phyloP scores from a whole-genome alignment of 2,888 invertebrate species.

The Bugulina stolonifera region DNA sequence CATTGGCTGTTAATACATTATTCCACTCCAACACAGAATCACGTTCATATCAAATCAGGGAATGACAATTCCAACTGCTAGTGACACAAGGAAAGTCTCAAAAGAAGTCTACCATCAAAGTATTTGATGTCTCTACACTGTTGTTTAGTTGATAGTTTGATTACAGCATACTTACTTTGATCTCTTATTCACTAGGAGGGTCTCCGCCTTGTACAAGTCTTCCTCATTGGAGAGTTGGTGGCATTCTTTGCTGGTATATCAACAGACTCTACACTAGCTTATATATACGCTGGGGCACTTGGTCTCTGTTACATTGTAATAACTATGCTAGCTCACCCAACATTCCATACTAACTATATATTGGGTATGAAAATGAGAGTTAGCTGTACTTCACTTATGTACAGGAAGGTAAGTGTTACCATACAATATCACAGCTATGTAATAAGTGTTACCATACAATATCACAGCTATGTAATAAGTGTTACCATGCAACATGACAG shows the following conservation, averaged over 20 bases:
- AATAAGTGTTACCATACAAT: not conserved
- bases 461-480: not conserved
- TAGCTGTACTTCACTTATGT: constrained; percentile 37
- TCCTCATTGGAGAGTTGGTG: constrained; percentile 35
- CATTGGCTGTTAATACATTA: too few relatives aligned
- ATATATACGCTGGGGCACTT: constrained; percentile 33
- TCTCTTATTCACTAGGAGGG: constrained; percentile 35
- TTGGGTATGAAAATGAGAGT: constrained; percentile 34
- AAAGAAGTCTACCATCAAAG: too few relatives aligned
- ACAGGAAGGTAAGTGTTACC: constrained; percentile 35
- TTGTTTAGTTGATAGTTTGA: too few relatives aligned
- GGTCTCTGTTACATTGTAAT: constrained; percentile 33
- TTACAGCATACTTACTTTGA: too few relatives aligned
- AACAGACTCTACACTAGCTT: constrained; percentile 31
- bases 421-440: not conserved
- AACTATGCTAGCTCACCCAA: constrained; percentile 36
- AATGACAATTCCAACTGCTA: too few relatives aligned
- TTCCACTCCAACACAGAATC: too few relatives aligned
- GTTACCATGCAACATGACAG: not conserved
- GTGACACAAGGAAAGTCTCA: too few relatives aligned
- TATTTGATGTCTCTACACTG: too few relatives aligned
- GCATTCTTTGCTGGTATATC: constrained; percentile 32
- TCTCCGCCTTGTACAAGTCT: constrained; percentile 35
- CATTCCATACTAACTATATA: constrained; percentile 36
- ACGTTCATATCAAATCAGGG: too few relatives aligned